These are phyloP conservation scores for Mimachlamys varia DNA, from an alignment of 2,888 invertebrate genomes.

Conservation along the genomic window DNA sequence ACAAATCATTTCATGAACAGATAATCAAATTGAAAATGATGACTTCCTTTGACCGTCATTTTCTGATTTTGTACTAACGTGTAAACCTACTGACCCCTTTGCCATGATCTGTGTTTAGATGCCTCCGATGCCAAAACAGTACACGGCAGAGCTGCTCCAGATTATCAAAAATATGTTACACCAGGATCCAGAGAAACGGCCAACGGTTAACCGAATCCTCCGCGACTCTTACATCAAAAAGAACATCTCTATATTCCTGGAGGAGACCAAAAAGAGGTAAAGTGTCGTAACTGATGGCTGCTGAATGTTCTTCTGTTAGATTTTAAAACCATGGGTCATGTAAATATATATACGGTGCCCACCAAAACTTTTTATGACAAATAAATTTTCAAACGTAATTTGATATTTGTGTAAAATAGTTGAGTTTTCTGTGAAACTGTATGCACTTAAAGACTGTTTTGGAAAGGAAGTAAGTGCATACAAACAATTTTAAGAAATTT, in stretches of 20 bases:
- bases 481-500: no score
- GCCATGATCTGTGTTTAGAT: slow-evolving; percentile 68
- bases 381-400: no score
- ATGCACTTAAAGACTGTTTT: no score
- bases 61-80: no score
- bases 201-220: slow-evolving; percentile 80
- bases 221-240: slow-evolving; percentile 81
- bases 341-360: no score
- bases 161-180: slow-evolving; percentile 81
- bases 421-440: no score
- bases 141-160: slow-evolving; percentile 78
- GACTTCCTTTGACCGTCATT: no score
- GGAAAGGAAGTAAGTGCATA: no score
- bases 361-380: no score
- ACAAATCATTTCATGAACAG: no score
- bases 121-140: slow-evolving; percentile 81
- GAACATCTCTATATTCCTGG: slow-evolving; percentile 81
- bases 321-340: background rate
- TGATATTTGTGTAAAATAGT: no score
- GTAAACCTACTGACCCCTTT: background rate
- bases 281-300: background rate
- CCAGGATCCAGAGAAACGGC: slow-evolving; percentile 80
- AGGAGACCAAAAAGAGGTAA: slow-evolving; percentile 79
- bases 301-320: background rate
- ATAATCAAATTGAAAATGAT: no score